phyloP scores from a whole-genome alignment of 2,888 invertebrate genomes.

The Plutella xylostella region DNA sequence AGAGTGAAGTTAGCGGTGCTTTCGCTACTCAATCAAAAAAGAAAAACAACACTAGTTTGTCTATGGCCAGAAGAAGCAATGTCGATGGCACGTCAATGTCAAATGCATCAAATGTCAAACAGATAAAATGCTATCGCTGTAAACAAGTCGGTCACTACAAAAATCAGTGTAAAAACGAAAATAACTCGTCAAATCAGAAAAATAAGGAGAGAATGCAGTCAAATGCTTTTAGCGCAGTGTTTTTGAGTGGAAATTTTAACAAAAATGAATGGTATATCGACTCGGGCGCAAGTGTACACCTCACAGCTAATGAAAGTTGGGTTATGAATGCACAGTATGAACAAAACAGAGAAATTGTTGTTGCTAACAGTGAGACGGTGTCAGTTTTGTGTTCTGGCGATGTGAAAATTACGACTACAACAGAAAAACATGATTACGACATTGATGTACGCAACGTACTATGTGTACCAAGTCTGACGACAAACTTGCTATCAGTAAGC shows the following conservation, averaged over 20 bases:
- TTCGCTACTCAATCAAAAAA: constrained; percentile 4
- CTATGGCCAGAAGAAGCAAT: constrained; percentile 3
- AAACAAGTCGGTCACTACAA: constrained; percentile 15
- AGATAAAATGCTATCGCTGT: constrained; percentile 14
- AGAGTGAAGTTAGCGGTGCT: constrained; percentile 2
- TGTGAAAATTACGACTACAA: constrained; percentile 9
- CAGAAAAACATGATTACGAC: constrained; percentile 7
- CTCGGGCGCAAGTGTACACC: constrained; percentile 16
- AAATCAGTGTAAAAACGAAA: constrained; percentile 7
- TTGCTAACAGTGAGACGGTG: constrained; percentile 10
- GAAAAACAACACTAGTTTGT: neutral
- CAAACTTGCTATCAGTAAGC: constrained; percentile 7
- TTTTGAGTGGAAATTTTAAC: constrained; percentile 13
- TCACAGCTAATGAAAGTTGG: constrained; percentile 13
- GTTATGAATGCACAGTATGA: constrained; percentile 5
- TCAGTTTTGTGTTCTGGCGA: constrained; percentile 13
- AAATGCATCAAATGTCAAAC: constrained; percentile 5
- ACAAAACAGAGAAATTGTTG: constrained; percentile 9
- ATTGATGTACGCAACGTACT: constrained; percentile 2
- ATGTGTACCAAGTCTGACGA: constrained; percentile 3
- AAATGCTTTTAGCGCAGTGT: constrained; percentile 16
- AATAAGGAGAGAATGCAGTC: constrained; percentile 4
- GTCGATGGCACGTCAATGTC: neutral
- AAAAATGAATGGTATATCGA: constrained; percentile 17
- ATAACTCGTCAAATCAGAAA: neutral